Evolutionary conservation across 2,797 vertebrate genomes (phyloP), one percentile per base, ranked within the genome.

Genomic region (Fringilla coelebs): DNA sequence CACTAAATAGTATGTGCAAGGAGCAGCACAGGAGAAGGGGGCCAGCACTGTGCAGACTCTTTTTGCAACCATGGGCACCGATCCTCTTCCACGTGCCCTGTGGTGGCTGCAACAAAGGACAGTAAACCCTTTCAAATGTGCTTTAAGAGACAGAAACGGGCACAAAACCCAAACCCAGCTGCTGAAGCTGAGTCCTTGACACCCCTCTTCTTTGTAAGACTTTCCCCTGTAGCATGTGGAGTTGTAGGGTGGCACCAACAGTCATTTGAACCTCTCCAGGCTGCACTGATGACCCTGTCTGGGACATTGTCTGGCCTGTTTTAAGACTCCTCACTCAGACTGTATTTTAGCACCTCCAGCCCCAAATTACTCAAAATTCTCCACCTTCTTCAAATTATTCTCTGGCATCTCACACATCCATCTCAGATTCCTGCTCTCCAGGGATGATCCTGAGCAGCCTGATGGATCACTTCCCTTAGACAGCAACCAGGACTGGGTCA

Each of bases 1-100:
- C 1, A 0, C 17, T 72, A n/a, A 73, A 20, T 0, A 24, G 13
- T 10, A 17, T 5, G 7, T 55, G 32, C 13, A 57, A 85, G 57
- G n/a, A 85, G 63, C 12, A 70, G 51, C 58, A 36, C 43, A 55
- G 40, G 43, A 79, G 40, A 79, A 11, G 10, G 19, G 5, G 3
- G 7, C 36, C 62, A 86, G n/a, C 52, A 57, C 12, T 34, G 11
- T 38, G 36, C 11, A 22, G 20, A 18, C 14, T 67, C 40, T 19
- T 93, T 55, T 31, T 85, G 60, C 31, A 76, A 2, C 40, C 40
- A 17, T 4, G 31, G 51, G 54, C 2, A 3, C 1, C 1, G 24
- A 32, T 19, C 20, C 36, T 40, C n/a, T 48, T 75, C 17, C 46
- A 0, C 29, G 28, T 46, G 38, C 17, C 28, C 66, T 55, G 28